Conservation (phyloP, 2,797 vertebrate species). For the Coreius guichenoti region DNA sequence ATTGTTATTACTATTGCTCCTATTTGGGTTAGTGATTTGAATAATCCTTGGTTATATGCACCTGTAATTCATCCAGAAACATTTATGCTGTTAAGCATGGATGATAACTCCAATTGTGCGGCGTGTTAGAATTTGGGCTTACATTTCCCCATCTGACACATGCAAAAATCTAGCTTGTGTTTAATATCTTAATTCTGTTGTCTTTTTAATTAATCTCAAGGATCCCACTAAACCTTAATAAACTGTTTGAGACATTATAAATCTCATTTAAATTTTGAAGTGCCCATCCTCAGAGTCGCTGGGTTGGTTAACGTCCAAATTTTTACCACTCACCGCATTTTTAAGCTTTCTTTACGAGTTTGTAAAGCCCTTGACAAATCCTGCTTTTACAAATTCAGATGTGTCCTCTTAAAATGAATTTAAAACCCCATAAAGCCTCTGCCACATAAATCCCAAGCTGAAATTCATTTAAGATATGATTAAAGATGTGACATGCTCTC, state of each 20-base stretch:
- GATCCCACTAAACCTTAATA: conserved; percentile 27
- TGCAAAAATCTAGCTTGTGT: conserved; percentile 4
- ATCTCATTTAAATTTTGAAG: conserved; percentile 25
- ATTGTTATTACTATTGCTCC: not conserved
- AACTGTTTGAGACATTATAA: conserved; percentile 18
- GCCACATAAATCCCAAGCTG: conserved; percentile 39
- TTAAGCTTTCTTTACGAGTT: conserved; percentile 48
- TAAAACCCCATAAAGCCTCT: conserved; percentile 51
- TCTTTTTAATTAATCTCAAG: conserved; percentile 11
- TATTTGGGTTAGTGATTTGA: not conserved
- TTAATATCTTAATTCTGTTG: conserved; percentile 17
- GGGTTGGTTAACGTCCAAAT: conserved; percentile 27
- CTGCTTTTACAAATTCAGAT: conserved; percentile 42
- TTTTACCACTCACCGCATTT: conserved; percentile 25
- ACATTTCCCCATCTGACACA: not conserved
- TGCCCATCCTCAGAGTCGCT: not conserved
- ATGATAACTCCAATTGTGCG: too few relatives aligned
- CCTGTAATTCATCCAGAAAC: not conserved
- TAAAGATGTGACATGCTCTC: conserved; percentile 49
- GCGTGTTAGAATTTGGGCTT: not conserved
- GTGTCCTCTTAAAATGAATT: conserved; percentile 47
- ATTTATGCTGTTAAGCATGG: too few relatives aligned
- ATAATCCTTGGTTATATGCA: not conserved
- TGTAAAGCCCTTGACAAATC: conserved; percentile 54
- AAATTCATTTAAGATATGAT: conserved; percentile 49